Evolutionary conservation across 2,797 vertebrate genomes (phyloP).

Genomic region (Alcedo quadribrachys): DNA sequence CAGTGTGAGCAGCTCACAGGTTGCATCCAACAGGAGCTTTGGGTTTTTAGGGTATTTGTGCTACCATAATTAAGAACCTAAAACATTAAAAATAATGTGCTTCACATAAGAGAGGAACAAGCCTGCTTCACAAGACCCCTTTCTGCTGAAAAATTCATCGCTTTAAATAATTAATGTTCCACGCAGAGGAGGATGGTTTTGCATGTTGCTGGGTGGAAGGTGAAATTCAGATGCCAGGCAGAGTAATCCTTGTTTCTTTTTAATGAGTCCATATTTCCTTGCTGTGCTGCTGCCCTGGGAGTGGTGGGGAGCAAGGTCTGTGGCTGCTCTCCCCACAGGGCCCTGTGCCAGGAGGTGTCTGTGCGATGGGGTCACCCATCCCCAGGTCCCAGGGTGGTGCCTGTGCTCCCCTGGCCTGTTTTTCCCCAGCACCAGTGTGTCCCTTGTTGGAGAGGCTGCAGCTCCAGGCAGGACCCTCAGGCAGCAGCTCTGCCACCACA

Average conservation of each 20-base stretch:
- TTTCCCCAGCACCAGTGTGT: accelerated
- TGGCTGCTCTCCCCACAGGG: accelerated
- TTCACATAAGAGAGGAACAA: neutral
- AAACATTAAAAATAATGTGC: constrained; percentile 55
- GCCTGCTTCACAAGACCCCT: constrained; percentile 35
- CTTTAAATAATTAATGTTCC: constrained; percentile 56
- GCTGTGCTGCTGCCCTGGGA: neutral
- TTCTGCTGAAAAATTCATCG: constrained; percentile 63
- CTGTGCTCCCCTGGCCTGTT: neutral
- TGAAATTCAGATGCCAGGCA: neutral
- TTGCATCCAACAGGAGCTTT: neutral
- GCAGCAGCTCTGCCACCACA: neutral
- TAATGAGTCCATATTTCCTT: neutral
- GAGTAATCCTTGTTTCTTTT: neutral
- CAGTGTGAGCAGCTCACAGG: neutral
- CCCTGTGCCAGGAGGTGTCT: neutral
- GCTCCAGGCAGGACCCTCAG: neutral
- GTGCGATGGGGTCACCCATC: neutral
- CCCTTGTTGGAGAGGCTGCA: neutral
- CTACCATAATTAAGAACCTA: constrained; percentile 29
- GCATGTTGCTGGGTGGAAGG: neutral
- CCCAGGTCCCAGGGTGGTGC: neutral
- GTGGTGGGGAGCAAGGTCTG: neutral
- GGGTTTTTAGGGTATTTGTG: neutral
- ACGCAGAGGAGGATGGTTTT: neutral